Base-by-base conservation (phyloP, 2,888 invertebrate genomes). In the Bembecia ichneumoniformis region DNA sequence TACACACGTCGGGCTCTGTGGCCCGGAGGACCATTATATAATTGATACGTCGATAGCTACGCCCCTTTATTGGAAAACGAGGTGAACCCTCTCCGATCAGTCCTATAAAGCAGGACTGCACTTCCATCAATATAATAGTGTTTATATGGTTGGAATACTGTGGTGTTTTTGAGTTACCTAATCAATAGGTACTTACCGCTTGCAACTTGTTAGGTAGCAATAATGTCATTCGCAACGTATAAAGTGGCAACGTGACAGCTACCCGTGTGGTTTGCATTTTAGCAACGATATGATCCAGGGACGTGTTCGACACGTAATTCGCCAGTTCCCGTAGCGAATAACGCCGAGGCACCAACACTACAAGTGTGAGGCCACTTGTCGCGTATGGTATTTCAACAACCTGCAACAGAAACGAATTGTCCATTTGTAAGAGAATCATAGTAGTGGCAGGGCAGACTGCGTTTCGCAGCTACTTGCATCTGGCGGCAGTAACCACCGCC, bases 221-320 rank as follows among this genome's bases (percentile, higher is more conserved):
- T 14, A 88, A 63, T 1, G 84, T 82, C 81, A 84, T 86, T 36
- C 88, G 81, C 17, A 88, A 66, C 3, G 87, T 83, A 54, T 76
- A 88, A 3, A 84, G 71, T 0, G 88, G 88, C 43, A 88, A 49
- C 1, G 72, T 74, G 35, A 72, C 76, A 1, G 81, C 79, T 3
- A 82, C 58, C 0, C 87, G 71, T 51, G 66, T 58, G 1, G 58
- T 52, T 7, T 54, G 62, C 76, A 84, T 74, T 13, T 54, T 57
- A 7, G 57, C 54, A 3, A 57, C 58, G 47, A 82, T 58, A n/a
- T 56, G 56, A 7, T 52, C 40, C 20, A 81, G 51, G 35, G 66
- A 68, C n/a, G 62, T 59, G 10, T 54, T 56, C 1, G 63, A 52
- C 46, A 78, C 60, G 10, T 57, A 55, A 1, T 59, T 54, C 2